Conservation (phyloP, 1,140 invertebrate species). For the Lucilia sericata region DNA sequence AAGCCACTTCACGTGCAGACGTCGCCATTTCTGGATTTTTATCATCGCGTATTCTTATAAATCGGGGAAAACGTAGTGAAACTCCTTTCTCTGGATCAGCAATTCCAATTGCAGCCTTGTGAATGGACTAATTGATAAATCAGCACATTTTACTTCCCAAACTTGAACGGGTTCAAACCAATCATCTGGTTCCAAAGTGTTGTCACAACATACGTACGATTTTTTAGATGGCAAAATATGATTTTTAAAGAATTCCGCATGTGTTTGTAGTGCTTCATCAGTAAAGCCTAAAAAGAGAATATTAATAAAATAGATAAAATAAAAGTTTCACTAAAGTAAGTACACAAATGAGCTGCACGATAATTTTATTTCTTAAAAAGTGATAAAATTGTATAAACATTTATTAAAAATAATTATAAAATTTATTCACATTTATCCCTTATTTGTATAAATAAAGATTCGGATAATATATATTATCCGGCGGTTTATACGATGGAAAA, state of each 20-base stretch:
- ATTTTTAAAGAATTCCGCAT: constrained; percentile 83
- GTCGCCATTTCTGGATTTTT: constrained; percentile 95
- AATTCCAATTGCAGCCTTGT: constrained; percentile 89
- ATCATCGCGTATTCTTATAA: constrained; percentile 92
- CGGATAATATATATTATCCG: too few relatives aligned
- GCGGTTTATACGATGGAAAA: too few relatives aligned
- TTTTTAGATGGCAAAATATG: constrained; percentile 81
- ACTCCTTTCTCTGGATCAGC: constrained; percentile 95
- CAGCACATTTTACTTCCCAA: constrained; percentile 99
- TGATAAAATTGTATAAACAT: too few relatives aligned
- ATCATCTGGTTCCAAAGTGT: constrained; percentile 85
- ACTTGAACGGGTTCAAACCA: constrained; percentile 96
- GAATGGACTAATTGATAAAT: constrained; percentile 96
- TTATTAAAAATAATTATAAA: too few relatives aligned
- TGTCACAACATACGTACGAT: constrained; percentile 89
- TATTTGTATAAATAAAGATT: too few relatives aligned
- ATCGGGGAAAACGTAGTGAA: constrained; percentile 95
- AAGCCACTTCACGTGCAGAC: constrained; percentile 85
- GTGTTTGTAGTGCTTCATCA: constrained; percentile 88
- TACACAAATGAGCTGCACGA: too few relatives aligned
- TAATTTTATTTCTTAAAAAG: too few relatives aligned
- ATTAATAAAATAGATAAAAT: background rate
- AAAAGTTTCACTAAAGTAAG: too few relatives aligned
- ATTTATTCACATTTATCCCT: too few relatives aligned
- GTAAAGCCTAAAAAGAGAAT: constrained; percentile 75